These are phyloP conservation scores for Seriola quinqueradiata DNA, from an alignment of 2,113 vertebrate species.

Conservation along the genomic window DNA sequence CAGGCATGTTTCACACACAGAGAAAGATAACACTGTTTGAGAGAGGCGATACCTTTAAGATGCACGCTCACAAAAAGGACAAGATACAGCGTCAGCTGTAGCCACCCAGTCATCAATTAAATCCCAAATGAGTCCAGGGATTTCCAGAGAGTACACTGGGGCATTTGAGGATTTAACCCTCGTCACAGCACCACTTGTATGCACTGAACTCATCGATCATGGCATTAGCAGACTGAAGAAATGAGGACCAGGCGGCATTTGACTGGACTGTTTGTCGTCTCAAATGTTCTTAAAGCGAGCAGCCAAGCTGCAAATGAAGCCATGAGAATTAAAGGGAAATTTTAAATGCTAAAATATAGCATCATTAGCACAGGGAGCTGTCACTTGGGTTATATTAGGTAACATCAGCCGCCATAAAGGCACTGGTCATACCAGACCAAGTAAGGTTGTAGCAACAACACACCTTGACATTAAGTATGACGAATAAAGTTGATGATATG, in stretches of 20 bases:
- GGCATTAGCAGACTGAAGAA: neutral
- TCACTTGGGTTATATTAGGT: neutral
- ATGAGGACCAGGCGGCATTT: neutral
- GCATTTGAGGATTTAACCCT: slow-evolving; percentile 29
- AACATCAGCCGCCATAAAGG: neutral
- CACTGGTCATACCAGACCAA: neutral
- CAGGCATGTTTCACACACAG: slow-evolving; percentile 5
- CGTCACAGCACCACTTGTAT: slow-evolving; percentile 1
- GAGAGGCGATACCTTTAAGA: neutral
- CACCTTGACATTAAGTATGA: neutral
- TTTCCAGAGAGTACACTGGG: slow-evolving; percentile 27
- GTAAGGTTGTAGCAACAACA: neutral
- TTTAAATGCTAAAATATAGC: neutral
- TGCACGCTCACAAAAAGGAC: neutral
- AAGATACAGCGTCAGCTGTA: neutral
- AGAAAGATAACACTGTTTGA: neutral
- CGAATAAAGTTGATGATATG: neutral
- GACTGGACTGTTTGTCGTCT: neutral
- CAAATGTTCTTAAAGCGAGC: neutral
- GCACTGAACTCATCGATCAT: neutral
- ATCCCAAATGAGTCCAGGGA: slow-evolving; percentile 40
- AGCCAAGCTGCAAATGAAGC: neutral
- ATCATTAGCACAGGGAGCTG: neutral
- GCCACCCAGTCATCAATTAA: slow-evolving; percentile 35
- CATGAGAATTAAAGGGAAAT: neutral